phyloP scores from a whole-genome alignment of 2,113 vertebrate genomes.

The Athene noctua region DNA sequence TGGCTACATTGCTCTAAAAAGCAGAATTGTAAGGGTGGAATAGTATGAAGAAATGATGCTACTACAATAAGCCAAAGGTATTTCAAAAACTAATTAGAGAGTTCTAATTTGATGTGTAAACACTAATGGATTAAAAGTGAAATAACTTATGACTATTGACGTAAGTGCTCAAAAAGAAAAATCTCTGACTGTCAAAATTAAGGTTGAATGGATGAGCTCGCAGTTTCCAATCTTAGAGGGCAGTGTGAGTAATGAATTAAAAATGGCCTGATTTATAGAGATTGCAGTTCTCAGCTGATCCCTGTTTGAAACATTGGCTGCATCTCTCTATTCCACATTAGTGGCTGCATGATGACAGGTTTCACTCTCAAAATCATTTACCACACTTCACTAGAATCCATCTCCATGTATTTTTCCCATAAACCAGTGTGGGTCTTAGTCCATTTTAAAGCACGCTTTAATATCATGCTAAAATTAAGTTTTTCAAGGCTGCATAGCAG shows the following conservation, averaged over 20 bases:
- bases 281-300: fast-evolving
- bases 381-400: fast-evolving
- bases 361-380: fast-evolving
- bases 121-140: background rate
- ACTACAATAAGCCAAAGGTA: background rate
- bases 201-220: background rate
- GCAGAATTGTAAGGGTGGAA: background rate
- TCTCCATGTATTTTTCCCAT: fast-evolving
- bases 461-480: background rate
- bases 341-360: fast-evolving
- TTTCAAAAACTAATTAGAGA: background rate
- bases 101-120: background rate
- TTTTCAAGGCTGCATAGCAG: background rate
- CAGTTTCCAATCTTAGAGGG: background rate
- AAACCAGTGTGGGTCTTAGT: background rate
- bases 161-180: background rate
- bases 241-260: background rate
- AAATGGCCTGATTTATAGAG: background rate
- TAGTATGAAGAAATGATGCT: background rate
- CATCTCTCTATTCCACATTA: background rate
- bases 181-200: background rate
- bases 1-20: fast-evolving
- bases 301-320: background rate
- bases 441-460: background rate
- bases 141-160: background rate